phyloP scores from a whole-genome alignment of 1,140 invertebrate species.

The Diprion similis region DNA sequence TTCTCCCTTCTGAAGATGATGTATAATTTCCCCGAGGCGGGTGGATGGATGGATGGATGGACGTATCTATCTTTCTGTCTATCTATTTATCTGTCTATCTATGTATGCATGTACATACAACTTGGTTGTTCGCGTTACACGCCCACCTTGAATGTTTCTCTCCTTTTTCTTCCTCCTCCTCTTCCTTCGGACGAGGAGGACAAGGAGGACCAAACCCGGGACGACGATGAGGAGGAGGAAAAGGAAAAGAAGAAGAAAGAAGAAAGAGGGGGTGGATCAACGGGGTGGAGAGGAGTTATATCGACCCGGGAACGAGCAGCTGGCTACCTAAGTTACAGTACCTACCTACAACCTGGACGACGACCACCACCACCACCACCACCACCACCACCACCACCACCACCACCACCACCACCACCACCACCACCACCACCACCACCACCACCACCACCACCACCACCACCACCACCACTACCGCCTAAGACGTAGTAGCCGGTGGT shows the following conservation, averaged over 20 bases:
- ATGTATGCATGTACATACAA: too few species aligned
- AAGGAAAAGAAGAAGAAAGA: conserved; percentile 12
- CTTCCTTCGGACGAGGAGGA: not conserved
- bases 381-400: not conserved
- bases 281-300: conserved; percentile 8
- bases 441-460: not conserved
- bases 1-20: too few species aligned
- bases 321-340: not conserved
- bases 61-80: too few species aligned
- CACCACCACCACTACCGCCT: not conserved
- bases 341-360: not conserved
- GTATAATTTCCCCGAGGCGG: too few species aligned
- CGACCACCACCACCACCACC: not conserved
- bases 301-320: not conserved
- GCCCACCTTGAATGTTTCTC: too few species aligned
- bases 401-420: not conserved
- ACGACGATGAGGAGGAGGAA: not conserved
- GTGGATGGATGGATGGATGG: too few species aligned
- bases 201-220: not conserved
- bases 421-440: not conserved
- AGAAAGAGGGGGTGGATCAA: conserved; percentile 28
- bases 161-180: not conserved
- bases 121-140: too few species aligned
- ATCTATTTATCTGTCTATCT: too few species aligned
- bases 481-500: too few species aligned